Conservation (phyloP, 2,797 vertebrate species). For the Cynopterus sphinx region DNA sequence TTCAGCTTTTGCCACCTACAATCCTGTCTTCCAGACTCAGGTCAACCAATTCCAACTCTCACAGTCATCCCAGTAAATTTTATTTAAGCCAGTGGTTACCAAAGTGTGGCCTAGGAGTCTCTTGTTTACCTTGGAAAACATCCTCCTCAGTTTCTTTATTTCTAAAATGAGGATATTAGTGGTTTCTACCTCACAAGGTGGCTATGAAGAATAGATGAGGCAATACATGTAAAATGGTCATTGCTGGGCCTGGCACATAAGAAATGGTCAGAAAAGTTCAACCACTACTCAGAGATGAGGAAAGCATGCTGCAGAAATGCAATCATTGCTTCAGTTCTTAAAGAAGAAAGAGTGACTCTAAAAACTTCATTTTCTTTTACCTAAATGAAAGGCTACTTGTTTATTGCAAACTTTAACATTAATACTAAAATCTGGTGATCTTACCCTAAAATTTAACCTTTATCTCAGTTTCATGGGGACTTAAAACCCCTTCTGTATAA, state of each 20-base stretch:
- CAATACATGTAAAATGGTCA: neutral
- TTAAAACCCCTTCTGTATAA: neutral
- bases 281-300: neutral
- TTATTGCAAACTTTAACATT: neutral
- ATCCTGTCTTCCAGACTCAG: neutral
- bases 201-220: neutral
- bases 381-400: conserved; percentile 3
- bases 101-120: neutral
- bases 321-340: neutral
- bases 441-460: neutral
- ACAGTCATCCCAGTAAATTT: neutral
- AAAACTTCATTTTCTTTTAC: conserved; percentile 9
- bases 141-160: neutral
- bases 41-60: neutral
- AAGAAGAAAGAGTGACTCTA: neutral
- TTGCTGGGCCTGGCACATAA: neutral
- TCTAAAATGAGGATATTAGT: neutral
- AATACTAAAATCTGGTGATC: neutral
- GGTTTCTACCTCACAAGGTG: neutral
- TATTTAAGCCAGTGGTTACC: neutral
- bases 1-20: neutral
- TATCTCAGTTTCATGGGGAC: neutral
- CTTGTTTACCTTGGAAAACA: neutral
- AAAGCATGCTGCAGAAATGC: neutral
- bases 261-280: neutral